These are phyloP conservation scores for Hirtodrosophila confusa DNA, from an alignment of 2,888 invertebrate genomes.

Conservation along the genomic window DNA sequence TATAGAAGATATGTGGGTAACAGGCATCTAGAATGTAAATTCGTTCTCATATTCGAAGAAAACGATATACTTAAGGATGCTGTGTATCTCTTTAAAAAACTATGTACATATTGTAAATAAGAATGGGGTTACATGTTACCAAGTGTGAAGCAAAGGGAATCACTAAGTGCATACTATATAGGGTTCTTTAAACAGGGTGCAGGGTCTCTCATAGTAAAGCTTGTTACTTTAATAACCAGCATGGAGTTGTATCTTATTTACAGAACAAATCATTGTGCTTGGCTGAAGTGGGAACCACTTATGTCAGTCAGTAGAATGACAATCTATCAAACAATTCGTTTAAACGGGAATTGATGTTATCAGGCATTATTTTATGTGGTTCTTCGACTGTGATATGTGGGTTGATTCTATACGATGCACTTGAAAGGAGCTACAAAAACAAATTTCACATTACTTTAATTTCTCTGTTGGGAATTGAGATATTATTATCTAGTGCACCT, in stretches of 20 bases:
- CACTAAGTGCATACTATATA: no score
- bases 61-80: no score
- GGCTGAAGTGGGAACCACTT: neutral
- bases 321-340: slow-evolving; percentile 2
- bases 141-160: no score
- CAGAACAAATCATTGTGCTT: slow-evolving; percentile 10
- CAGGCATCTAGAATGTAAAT: no score
- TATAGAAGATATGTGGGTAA: no score
- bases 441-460: neutral
- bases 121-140: no score
- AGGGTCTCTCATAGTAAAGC: no score
- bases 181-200: no score
- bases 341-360: slow-evolving; percentile 5
- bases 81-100: no score
- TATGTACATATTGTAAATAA: no score
- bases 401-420: neutral
- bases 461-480: neutral
- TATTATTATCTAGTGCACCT: slow-evolving; percentile 7
- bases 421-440: neutral
- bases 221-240: no score
- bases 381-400: neutral
- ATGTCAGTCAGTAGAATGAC: slow-evolving; percentile 17
- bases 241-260: slow-evolving; percentile 24
- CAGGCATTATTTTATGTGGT: neutral
- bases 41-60: no score